phyloP scores from a whole-genome alignment of 2,888 invertebrate species.

The Andrena haemorrhoa region DNA sequence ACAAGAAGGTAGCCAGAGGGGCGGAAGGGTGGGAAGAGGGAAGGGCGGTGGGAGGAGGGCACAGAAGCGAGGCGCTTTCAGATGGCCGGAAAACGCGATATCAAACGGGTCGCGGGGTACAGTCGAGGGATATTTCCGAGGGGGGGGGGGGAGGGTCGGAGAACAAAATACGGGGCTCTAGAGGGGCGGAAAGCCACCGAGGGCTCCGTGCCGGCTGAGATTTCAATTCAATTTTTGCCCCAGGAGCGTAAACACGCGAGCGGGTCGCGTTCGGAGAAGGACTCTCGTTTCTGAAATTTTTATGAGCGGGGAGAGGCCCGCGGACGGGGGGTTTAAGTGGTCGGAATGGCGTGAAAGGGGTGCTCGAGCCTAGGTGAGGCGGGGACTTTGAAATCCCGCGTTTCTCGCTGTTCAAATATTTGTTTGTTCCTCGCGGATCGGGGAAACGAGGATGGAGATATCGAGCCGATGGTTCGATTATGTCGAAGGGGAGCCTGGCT shows the following conservation, averaged over 20 bases:
- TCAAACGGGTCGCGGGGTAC: conserved; percentile 54
- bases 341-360: background rate
- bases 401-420: conserved; percentile 39
- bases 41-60: background rate
- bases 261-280: conserved; percentile 16
- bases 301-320: conserved; percentile 16
- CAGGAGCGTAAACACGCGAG: conserved; percentile 31
- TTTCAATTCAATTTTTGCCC: conserved; percentile 61
- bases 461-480: conserved; percentile 15
- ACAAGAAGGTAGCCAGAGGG: background rate
- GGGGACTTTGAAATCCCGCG: background rate
- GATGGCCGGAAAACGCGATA: conserved; percentile 61
- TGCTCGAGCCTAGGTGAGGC: background rate
- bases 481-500: background rate
- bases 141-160: conserved; percentile 1
- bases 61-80: conserved; percentile 25
- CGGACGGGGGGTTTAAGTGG: conserved; percentile 19
- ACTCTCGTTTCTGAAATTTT: conserved; percentile 48
- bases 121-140: conserved; percentile 21
- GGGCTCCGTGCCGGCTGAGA: conserved; percentile 45
- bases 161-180: conserved; percentile 37
- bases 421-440: conserved; percentile 14
- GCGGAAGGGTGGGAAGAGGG: background rate
- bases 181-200: conserved; percentile 16
- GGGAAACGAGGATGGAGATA: background rate